These are phyloP conservation scores for Athrips mouffetella DNA, from an alignment of 2,888 invertebrate species.

Conservation along the genomic window DNA sequence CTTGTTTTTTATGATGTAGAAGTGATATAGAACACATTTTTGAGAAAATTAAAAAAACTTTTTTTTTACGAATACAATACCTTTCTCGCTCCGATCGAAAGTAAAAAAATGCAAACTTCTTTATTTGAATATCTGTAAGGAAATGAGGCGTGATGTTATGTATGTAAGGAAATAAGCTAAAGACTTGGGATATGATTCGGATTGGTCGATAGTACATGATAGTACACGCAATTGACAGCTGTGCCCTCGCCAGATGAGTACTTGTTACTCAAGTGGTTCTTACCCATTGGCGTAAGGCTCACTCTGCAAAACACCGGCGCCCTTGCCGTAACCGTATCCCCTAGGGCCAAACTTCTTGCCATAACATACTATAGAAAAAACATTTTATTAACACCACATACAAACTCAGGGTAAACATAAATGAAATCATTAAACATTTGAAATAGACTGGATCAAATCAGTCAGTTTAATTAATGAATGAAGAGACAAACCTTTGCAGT, in stretches of 20 bases:
- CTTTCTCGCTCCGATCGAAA: too few species aligned
- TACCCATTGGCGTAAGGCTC: slow-evolving; percentile 92
- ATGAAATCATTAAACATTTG: slow-evolving; percentile 5
- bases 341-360: slow-evolving; percentile 98
- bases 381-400: slow-evolving; percentile 41
- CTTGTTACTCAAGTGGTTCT: slow-evolving; percentile 59
- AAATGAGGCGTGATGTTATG: too few species aligned
- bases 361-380: slow-evolving; percentile 89
- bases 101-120: too few species aligned
- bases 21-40: too few species aligned
- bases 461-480: slow-evolving; percentile 12
- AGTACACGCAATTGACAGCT: slow-evolving; percentile 35
- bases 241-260: slow-evolving; percentile 65
- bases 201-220: too few species aligned
- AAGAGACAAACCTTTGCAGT: slow-evolving; percentile 91
- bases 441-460: too few species aligned
- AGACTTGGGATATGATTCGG: too few species aligned
- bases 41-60: too few species aligned
- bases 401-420: slow-evolving; percentile 20
- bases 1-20: too few species aligned
- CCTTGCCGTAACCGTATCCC: slow-evolving; percentile 98
- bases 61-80: too few species aligned
- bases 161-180: too few species aligned
- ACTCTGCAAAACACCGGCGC: slow-evolving; percentile 95
- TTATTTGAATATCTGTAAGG: too few species aligned